Evolutionary conservation across 2,888 invertebrate species (phyloP).

Genomic region (Tipula lateralis): DNA sequence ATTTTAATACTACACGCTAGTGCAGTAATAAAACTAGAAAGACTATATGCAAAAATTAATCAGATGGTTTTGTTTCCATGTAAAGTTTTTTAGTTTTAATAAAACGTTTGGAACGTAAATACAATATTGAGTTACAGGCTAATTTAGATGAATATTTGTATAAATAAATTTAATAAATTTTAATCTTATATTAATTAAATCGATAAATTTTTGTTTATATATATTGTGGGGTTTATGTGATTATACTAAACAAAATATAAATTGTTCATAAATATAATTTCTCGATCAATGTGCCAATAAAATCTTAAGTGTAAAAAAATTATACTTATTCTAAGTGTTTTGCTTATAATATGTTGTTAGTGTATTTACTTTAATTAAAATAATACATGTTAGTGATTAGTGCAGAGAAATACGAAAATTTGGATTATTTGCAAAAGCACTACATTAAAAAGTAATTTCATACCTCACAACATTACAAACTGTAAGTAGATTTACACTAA

Average conservation of each 20-base stretch:
- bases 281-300: background rate
- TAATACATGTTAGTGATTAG: background rate
- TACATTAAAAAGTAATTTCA: background rate
- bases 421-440: background rate
- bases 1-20: background rate
- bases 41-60: background rate
- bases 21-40: background rate
- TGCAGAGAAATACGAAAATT: background rate
- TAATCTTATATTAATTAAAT: background rate
- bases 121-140: too few species aligned
- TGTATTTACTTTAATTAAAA: background rate
- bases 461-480: background rate
- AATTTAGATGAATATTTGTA: background rate
- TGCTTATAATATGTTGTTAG: background rate
- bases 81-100: background rate
- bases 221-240: background rate
- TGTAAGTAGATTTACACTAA: too few species aligned
- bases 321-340: background rate
- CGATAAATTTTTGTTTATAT: background rate
- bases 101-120: background rate
- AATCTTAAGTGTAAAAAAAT: background rate
- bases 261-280: background rate
- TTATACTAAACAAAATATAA: background rate
- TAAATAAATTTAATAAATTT: background rate
- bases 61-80: background rate